Conservation (phyloP, 2,113 vertebrate species). For the Charina bottae region DNA sequence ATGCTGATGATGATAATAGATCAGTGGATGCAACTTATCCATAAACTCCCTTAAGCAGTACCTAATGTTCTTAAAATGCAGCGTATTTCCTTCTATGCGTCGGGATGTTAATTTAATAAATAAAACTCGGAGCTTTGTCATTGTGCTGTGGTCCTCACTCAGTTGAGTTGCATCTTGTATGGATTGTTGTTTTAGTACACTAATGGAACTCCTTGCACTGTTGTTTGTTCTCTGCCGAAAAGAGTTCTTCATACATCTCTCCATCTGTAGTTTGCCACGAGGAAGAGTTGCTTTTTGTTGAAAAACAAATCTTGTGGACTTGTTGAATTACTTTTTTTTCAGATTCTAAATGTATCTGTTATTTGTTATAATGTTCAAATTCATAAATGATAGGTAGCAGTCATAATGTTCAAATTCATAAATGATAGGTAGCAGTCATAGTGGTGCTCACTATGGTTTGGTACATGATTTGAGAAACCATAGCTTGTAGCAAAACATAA, state of each 20-base stretch:
- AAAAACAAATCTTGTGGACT: background rate
- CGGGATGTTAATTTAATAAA: background rate
- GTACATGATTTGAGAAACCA: too few species aligned
- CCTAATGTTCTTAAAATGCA: conserved; percentile 27
- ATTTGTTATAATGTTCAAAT: too few species aligned
- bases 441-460: too few species aligned
- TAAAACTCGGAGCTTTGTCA: background rate
- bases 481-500: too few species aligned
- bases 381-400: too few species aligned
- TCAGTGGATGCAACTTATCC: conserved; percentile 21
- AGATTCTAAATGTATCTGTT: background rate
- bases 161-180: background rate
- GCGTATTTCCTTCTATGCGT: conserved; percentile 57
- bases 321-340: background rate
- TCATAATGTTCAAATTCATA: too few species aligned
- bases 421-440: too few species aligned
- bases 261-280: background rate
- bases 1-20: background rate
- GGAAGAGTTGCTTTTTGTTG: background rate
- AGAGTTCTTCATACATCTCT: background rate
- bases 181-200: background rate
- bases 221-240: background rate
- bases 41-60: conserved; percentile 49
- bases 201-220: background rate
- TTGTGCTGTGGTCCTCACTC: background rate